Base-by-base conservation (phyloP, 2,888 invertebrate genomes). In the Metallyticus violacea region DNA sequence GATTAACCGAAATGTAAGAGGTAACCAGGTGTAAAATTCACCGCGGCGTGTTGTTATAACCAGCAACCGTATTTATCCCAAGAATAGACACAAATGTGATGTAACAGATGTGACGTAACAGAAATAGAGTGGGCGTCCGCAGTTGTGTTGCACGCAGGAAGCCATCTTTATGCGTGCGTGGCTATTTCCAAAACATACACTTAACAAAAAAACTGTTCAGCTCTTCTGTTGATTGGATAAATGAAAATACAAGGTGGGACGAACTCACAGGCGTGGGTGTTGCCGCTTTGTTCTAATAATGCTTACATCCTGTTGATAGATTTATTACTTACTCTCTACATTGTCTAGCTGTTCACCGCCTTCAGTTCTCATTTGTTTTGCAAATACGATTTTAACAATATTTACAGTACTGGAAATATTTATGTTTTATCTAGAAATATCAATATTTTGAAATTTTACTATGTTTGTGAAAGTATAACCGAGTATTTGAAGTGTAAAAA, bases 161-260 rank as follows among this genome's bases (percentile, higher is more conserved):
- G 40, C 40, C 40, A 62, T 62, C 40, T 62, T 62, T 6, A 22
- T 62, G 40, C 15, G 40, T 62, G 15, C 22, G n/a, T n/a, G n/a
- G n/a, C n/a, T n/a, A n/a, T n/a, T n/a, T n/a, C n/a, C n/a, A n/a
- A n/a, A 62, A 40, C 15, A 62, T 62, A 62, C 9, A 62, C 40
- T 15, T 15, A 62, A 77, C 26, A 77, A 83, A 76, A 83, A 6
- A 83, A 77, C 7, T 15, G 15, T 27, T 1, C 7, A 28, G 26
- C 83, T 27, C 6, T 28, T 83, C 28, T 83, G n/a, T 28, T 83
- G 83, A 83, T 83, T 83, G 83, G 83, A n/a, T 28, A 83, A 81
- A 83, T 27, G n/a, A 77, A 25, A n/a, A 77, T 28, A 27, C 76
- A n/a, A 77, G 83, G 83, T 83, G 83, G 76, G 76, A 22, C 40